phyloP scores from a whole-genome alignment of 2,888 invertebrate species.

The Calameuta idolon region DNA sequence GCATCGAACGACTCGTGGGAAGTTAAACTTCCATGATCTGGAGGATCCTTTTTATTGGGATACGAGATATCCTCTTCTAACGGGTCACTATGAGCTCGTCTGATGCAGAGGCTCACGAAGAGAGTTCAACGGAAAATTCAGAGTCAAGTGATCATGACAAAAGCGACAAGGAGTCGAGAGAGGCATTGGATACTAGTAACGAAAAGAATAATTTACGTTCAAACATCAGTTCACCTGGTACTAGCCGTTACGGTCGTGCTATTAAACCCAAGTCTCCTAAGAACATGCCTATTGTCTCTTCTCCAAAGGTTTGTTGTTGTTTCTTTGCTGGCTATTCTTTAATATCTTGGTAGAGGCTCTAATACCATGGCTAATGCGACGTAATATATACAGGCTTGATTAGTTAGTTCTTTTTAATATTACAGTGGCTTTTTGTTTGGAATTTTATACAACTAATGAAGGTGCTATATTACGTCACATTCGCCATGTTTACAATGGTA shows the following conservation, averaged over 20 bases:
- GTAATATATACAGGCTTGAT: not conserved
- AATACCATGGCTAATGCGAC: not conserved
- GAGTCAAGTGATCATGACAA: conserved; percentile 14
- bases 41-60: not conserved
- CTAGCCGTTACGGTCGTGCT: conserved; percentile 74
- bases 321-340: not conserved
- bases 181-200: conserved; percentile 17
- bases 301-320: conserved; percentile 42
- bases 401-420: not conserved
- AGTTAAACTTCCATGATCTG: not conserved
- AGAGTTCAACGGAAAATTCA: conserved; percentile 24
- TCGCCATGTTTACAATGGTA: not conserved
- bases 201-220: conserved; percentile 19
- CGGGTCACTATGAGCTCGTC: conserved; percentile 10
- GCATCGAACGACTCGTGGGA: not conserved
- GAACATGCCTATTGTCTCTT: conserved; percentile 28
- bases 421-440: conserved; percentile 52
- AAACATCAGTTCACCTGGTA: conserved; percentile 35
- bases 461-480: not conserved
- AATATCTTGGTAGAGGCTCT: not conserved
- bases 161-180: conserved; percentile 11
- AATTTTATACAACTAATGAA: not conserved
- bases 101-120: conserved; percentile 12
- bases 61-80: not conserved
- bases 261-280: conserved; percentile 68